phyloP scores from a whole-genome alignment of 1,140 invertebrate genomes.

The Drosophila repletoides region DNA sequence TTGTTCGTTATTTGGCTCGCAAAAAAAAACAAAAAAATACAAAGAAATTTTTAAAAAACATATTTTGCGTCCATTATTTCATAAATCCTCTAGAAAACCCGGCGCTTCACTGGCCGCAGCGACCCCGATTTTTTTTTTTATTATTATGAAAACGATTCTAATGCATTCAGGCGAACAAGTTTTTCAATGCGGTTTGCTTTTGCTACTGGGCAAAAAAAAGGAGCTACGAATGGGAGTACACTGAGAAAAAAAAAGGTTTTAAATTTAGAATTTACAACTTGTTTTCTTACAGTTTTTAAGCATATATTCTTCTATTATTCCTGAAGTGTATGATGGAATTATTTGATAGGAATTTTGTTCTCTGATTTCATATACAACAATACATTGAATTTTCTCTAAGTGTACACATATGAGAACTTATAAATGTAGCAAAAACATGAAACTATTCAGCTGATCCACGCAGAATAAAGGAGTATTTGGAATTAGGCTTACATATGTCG shows the following conservation, averaged over 20 bases:
- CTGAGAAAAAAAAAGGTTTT: no score
- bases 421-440: constrained; percentile 63
- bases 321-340: no score
- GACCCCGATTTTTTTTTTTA: constrained; percentile 4
- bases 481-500: constrained; percentile 72
- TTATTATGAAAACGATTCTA: constrained; percentile 52
- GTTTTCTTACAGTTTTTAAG: no score
- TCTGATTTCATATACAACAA: no score
- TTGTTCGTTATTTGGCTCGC: constrained; percentile 33
- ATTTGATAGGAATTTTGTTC: no score
- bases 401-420: constrained; percentile 39
- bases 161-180: constrained; percentile 64
- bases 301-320: no score
- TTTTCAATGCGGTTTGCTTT: constrained; percentile 17
- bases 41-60: constrained; percentile 53
- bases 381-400: no score
- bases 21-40: constrained; percentile 35
- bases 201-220: not conserved
- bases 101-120: constrained; percentile 7
- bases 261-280: no score
- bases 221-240: not conserved
- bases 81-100: constrained; percentile 65
- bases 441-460: no score
- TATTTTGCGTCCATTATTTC: constrained; percentile 62
- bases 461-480: constrained; percentile 5